Conservation (phyloP, 2,888 invertebrate genomes). For the Ischnus inquisitorius region DNA sequence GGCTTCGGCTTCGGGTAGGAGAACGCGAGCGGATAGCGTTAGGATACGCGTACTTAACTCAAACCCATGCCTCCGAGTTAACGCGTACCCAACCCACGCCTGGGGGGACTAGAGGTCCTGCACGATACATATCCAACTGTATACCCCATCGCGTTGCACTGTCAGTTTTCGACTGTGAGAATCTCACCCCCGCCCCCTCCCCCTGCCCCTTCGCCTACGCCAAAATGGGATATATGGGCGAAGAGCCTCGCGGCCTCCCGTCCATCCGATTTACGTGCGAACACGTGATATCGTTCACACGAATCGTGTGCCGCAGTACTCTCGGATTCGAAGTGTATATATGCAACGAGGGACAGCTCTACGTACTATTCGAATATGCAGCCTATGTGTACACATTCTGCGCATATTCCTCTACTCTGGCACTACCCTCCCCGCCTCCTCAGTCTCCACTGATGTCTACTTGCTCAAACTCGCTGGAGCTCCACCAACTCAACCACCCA, state of each 20-base stretch:
- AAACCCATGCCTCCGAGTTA: slow-evolving; percentile 28
- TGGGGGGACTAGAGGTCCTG: slow-evolving; percentile 8
- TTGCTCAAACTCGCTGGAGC: slow-evolving; percentile 43
- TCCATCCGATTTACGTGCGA: slow-evolving; percentile 68
- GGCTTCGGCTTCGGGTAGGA: slow-evolving; percentile 1
- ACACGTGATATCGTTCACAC: slow-evolving; percentile 74
- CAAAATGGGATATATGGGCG: slow-evolving; percentile 3
- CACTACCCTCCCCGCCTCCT: neutral
- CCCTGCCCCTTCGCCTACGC: neutral
- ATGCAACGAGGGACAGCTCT: slow-evolving; percentile 22
- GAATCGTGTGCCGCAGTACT: slow-evolving; percentile 28
- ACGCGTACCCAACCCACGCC: slow-evolving; percentile 38
- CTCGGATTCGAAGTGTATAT: slow-evolving; percentile 19
- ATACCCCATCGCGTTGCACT: slow-evolving; percentile 39
- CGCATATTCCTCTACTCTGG: neutral
- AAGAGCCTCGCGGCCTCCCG: slow-evolving; percentile 41
- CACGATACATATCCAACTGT: slow-evolving; percentile 15
- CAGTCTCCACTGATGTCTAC: slow-evolving; percentile 47
- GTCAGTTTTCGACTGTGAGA: slow-evolving; percentile 67
- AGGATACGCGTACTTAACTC: slow-evolving; percentile 47
- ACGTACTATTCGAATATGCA: neutral
- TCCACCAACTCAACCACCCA: slow-evolving; percentile 8
- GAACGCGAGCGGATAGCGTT: neutral
- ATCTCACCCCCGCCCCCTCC: neutral
- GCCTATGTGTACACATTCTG: slow-evolving; percentile 12